These are phyloP conservation scores for Aldrovandia affinis DNA, from an alignment of 2,797 vertebrate genomes.

Conservation along the genomic window DNA sequence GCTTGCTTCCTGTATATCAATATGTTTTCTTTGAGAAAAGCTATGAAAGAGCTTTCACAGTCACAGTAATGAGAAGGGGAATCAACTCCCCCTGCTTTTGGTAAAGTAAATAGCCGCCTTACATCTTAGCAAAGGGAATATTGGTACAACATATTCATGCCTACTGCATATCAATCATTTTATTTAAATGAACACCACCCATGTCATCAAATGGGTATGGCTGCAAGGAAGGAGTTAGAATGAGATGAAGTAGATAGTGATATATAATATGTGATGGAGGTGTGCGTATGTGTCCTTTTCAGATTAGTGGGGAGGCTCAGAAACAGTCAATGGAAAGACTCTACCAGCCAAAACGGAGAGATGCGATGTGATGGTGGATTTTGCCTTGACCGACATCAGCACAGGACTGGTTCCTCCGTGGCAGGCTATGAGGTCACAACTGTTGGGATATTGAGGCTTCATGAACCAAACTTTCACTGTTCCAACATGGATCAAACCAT, in stretches of 20 bases:
- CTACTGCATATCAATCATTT: not conserved
- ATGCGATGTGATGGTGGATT: slow-evolving; percentile 73
- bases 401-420: not conserved
- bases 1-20: too few species aligned
- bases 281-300: slow-evolving; percentile 43
- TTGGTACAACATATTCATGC: not conserved
- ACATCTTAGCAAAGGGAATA: not conserved
- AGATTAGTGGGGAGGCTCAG: slow-evolving; percentile 82
- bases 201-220: not conserved
- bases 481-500: not conserved
- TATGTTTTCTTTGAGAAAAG: too few species aligned
- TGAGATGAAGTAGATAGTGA: not conserved
- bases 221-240: too few species aligned
- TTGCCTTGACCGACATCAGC: not conserved
- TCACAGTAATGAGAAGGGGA: too few species aligned
- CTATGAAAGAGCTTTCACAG: too few species aligned
- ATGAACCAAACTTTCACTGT: not conserved
- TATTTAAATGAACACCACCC: not conserved
- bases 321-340: slow-evolving; percentile 78
- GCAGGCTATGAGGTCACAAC: not conserved
- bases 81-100: not conserved
- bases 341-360: slow-evolving; percentile 75
- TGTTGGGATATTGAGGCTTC: not conserved
- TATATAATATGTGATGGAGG: not conserved
- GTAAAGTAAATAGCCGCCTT: not conserved